These are phyloP conservation scores for Neogale vison DNA, from an alignment of 2,113 vertebrate genomes.

Conservation along the genomic window DNA sequence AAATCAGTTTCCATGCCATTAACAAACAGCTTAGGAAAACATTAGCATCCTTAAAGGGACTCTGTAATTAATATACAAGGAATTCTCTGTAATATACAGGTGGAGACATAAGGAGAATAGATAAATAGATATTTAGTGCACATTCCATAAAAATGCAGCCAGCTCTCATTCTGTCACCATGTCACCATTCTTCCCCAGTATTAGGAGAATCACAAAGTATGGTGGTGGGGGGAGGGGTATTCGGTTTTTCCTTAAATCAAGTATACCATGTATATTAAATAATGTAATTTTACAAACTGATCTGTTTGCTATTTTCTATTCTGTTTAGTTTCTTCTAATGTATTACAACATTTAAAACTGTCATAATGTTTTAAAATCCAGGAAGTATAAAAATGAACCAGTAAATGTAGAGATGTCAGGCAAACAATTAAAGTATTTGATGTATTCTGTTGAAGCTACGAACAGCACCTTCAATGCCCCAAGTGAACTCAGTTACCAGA, in stretches of 20 bases:
- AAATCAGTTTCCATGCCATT: not conserved
- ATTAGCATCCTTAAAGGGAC: not conserved
- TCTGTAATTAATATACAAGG: not conserved
- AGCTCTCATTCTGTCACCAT: not conserved
- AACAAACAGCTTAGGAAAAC: not conserved
- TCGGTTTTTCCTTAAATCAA: not conserved
- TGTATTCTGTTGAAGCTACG: not conserved
- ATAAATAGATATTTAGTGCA: no score
- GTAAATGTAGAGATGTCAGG: not conserved
- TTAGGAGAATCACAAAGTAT: not conserved
- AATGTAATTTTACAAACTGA: not conserved
- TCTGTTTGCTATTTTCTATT: not conserved
- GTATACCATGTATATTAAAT: not conserved
- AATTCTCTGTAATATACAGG: no score
- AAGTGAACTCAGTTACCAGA: not conserved
- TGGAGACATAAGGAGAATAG: not conserved
- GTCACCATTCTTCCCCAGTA: not conserved
- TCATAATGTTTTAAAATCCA: not conserved
- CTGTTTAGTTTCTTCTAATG: not conserved
- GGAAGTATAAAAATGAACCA: not conserved
- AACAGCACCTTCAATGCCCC: not conserved
- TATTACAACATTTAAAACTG: not conserved
- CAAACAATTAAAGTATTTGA: accelerated
- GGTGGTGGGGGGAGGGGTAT: not conserved
- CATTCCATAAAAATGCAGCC: not conserved